Evolutionary conservation across 2,113 vertebrate species (phyloP), one percentile per base, ranked within the genome.

Genomic region (Xyliphius kryptos): DNA sequence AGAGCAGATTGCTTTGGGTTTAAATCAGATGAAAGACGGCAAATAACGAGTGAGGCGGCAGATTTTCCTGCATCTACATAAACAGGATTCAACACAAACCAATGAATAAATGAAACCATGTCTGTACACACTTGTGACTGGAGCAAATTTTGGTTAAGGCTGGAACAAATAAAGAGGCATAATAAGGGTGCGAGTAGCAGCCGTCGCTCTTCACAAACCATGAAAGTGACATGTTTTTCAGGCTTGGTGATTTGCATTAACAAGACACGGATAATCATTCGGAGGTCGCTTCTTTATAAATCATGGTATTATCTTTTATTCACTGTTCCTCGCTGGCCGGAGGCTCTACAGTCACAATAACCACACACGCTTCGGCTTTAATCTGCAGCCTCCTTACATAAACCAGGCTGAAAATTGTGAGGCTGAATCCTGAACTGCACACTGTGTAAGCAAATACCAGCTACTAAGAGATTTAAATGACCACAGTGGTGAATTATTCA

Each of bases 291-390:
- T 43, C 58, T 67, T 63, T 67, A 63, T 64, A 59, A 53, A 60
- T 64, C 47, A 64, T 21, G 22, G 60, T 64, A 59, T 68, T 56
- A 72, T 56, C 47, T 22, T 63, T 72, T 68, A 50, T 41, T 66
- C 54, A 63, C 19, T 38, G 40, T 32, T 17, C 40, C 63, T 56
- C 22, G 13, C 60, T 44, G 60, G 46, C 61, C 26, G 20, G 37
- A 46, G 46, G 50, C 49, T 64, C 38, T 32, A 54, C 14, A 38
- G 9, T 60, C 49, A 20, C 19, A 41, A 41, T 50, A 53, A 72
- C 52, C 21, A 11, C 51, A 49, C 15, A 12, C 32, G 26, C 7
- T 6, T 16, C 15, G 19, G 50, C 63, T 59, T 55, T 14, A 46
- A 32, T 32, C 57, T 55, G 40, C 43, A 46, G 43, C 43, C 6